Conservation (phyloP, 2,888 invertebrate species). For the Agrilus cyanescens region DNA sequence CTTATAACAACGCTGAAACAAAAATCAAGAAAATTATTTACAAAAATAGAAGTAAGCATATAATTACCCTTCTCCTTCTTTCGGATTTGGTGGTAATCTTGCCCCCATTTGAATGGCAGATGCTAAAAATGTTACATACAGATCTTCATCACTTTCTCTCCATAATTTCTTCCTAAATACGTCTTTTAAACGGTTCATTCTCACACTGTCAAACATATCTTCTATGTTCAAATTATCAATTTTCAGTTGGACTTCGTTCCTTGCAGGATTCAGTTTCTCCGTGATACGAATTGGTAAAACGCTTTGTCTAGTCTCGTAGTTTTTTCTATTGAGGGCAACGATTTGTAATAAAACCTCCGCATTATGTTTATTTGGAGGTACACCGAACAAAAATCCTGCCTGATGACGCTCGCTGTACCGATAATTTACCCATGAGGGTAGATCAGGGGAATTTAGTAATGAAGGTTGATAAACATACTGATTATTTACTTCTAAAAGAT, state of each 20-base stretch:
- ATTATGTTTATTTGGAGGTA: slow-evolving; percentile 52
- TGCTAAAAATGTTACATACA: slow-evolving; percentile 73
- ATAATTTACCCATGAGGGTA: slow-evolving; percentile 78
- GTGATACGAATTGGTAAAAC: slow-evolving; percentile 51
- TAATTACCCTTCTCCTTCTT: slow-evolving; percentile 83
- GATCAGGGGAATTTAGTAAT: slow-evolving; percentile 64
- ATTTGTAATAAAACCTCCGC: slow-evolving; percentile 54
- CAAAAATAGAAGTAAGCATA: slow-evolving; percentile 1
- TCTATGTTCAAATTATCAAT: slow-evolving; percentile 84
- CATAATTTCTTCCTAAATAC: slow-evolving; percentile 68
- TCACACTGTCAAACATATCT: slow-evolving; percentile 62
- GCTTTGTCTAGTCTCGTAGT: slow-evolving; percentile 60
- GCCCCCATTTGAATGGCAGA: slow-evolving; percentile 80
- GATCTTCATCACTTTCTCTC: slow-evolving; percentile 60
- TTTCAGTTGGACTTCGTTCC: slow-evolving; percentile 72
- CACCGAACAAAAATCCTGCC: slow-evolving; percentile 74
- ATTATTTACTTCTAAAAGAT: slow-evolving; percentile 39
- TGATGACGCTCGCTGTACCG: slow-evolving; percentile 68
- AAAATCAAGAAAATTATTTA: slow-evolving; percentile 12
- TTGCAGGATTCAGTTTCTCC: slow-evolving; percentile 54
- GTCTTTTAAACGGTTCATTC: slow-evolving; percentile 63
- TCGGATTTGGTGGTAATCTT: slow-evolving; percentile 66
- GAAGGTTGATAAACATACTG: slow-evolving; percentile 66
- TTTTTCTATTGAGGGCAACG: slow-evolving; percentile 63
- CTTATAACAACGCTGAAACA: slow-evolving; percentile 60